These are phyloP conservation scores for Macroglossus sobrinus DNA, from an alignment of 2,113 vertebrate genomes.

Conservation along the genomic window DNA sequence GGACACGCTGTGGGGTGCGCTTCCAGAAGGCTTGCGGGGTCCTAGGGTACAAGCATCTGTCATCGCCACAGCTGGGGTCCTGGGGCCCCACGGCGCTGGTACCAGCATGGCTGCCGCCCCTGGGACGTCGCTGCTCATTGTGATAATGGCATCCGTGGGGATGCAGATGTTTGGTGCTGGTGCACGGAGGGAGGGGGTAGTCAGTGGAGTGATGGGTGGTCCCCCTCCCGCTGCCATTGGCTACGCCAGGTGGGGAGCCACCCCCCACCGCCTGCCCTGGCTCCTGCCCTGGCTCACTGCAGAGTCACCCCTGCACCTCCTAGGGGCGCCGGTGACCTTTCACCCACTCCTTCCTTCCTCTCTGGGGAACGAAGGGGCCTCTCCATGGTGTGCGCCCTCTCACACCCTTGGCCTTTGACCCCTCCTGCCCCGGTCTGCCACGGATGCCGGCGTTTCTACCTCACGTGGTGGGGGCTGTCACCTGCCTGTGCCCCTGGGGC, in stretches of 20 bases:
- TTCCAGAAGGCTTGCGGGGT: neutral
- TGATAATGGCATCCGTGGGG: rapidly evolving
- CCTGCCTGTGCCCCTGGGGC: neutral
- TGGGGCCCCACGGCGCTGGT: neutral
- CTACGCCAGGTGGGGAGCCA: rapidly evolving
- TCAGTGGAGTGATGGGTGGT: no score
- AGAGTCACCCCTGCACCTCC: neutral
- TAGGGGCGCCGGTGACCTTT: rapidly evolving
- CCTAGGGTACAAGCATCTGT: neutral
- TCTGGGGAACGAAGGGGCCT: neutral
- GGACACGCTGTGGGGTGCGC: neutral
- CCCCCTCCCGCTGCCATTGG: neutral
- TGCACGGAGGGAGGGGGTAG: rapidly evolving
- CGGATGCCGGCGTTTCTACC: neutral
- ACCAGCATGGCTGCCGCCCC: neutral
- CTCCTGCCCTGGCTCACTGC: neutral
- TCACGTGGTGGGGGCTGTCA: rapidly evolving
- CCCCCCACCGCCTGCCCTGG: rapidly evolving
- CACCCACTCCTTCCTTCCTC: rapidly evolving
- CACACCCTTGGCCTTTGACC: neutral
- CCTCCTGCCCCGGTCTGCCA: neutral
- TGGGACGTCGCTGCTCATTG: rapidly evolving
- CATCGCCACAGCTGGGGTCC: rapidly evolving
- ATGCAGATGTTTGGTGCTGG: neutral
- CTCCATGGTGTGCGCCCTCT: neutral